Base-by-base conservation (phyloP, 2,113 vertebrate species). In the Balaeniceps rex region DNA sequence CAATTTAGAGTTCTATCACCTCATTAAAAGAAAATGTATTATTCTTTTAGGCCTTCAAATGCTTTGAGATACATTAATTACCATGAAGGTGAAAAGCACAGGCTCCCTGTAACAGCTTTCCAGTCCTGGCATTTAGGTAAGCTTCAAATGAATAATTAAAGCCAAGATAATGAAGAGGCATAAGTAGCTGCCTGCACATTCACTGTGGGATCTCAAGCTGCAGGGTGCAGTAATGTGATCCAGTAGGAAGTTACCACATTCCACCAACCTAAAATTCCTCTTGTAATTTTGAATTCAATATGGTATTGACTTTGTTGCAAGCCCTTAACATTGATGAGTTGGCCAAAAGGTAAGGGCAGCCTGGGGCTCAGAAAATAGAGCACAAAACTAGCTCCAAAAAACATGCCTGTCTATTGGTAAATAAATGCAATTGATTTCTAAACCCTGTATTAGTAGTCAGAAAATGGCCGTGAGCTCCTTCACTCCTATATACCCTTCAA, bases 111-210 rank as follows among this genome's bases (percentile, higher is more conserved):
- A 91, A 92, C 49, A 82, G 42, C 60, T 87, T 88, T 47, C 61
- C 40, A 65, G 26, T 44, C 68, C 55, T 52, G 24, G 55, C 47
- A 46, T 88, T 87, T 54, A 91, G 44, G 83, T 78, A 83, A 92
- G 63, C 51, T 80, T 92, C 82, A 83, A 86, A 74, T 61, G 34
- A 79, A 80, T 93, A 79, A 95, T 86, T 92, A 81, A 93, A 94
- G 54, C 25, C n/a, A 63, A 84, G 52, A 82, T n/a, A 87, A 95
- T 2, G 3, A 75, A 92, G 38, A 66, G 31, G 17, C 29, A 24
- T 26, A 79, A 84, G 47, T 19, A 86, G 52, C 36, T 82, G n/a
- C 55, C 68, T n/a, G 16, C 51, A 88, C 12, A 31, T 25, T 86
- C 61, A 42, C 28, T 60, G 21, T 68, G 60, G 31, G 63, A 76